Evolutionary conservation across 2,113 vertebrate genomes (phyloP), one percentile per base, ranked within the genome.

Genomic region (Chauna torquata): DNA sequence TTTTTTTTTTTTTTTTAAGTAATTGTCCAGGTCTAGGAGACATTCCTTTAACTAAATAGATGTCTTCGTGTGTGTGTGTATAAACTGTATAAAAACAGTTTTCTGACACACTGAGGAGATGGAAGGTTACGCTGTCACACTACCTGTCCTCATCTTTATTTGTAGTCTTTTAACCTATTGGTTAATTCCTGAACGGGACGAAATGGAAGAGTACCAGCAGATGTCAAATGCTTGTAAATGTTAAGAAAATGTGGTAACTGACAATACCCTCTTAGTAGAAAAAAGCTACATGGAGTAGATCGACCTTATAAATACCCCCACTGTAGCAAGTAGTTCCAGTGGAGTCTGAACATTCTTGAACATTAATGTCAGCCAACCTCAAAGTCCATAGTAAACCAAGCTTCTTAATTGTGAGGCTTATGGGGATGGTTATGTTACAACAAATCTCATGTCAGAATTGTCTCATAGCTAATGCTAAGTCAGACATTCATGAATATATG

Each of bases 51-150:
- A 50, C 54, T 34, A 34, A 32, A 44, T 18, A n/a, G 27, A 18
- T 62, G 40, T 9, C 4, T 40, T 6, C 68, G 0, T 45, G 7
- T 58, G 1, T 74, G 3, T 65, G 0, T 27, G 2, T 75, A 16
- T n/a, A n/a, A n/a, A n/a, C n/a, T 49, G 34, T 57, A 32, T 6
- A 32, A 6, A 64, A 27, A 18, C 30, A 62, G 3, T 40, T 69
- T 85, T 85, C 50, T 75, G 38, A 50, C 54, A 20, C 32, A 3
- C 54, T 27, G 45, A 89, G 88, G 42, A 92, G 54, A 69, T 61
- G 45, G 45, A 92, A 88, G 16, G 42, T 45, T 84, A 92, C 57
- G 7, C 49, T 74, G 11, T 69, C 23, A 32, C 5, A 32, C 54
- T 40, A 40, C 40, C 44, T 86, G 32, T 81, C 32, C 59, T 77